Evolutionary conservation across 2,888 invertebrate species (phyloP), one percentile per base, ranked within the genome.

Genomic region (Ophraella communa): DNA sequence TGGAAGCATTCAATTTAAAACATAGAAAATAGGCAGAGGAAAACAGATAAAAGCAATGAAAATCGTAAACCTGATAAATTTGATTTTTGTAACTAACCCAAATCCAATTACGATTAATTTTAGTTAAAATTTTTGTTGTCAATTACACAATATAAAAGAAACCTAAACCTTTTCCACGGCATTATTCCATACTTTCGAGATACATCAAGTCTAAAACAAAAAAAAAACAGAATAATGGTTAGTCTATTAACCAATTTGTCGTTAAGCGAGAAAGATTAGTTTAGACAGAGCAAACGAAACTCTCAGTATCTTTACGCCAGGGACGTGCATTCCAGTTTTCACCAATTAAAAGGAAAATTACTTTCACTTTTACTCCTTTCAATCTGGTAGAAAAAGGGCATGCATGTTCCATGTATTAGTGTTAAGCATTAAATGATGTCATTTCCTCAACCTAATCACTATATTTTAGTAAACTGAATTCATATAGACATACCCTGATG

Each of bases 401-500:
- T 17, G 39, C 8, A 39, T 7, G 39, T 39, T 14, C 35, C 35
- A 35, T 35, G 11, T 35, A 35, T 35, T 35, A 35, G 35, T 35
- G n/a, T 35, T 14, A 35, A 35, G 30, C 30, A 30, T 11, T 10
- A 30, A 30, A 0, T 30, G 30, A 30, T 30, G 30, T 10, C 11
- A 30, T 30, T 39, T 39, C 39, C 39, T 39, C 39, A 7, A 39
- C 39, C 39, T 39, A 39, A 14, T 39, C 17, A 14, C 39, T 39
- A 39, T 14, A 39, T 39, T 39, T 17, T 39, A 2, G 39, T 17
- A 39, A 39, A 39, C 14, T 39, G 7, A 14, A 39, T 7, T 17
- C 21, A 47, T 4, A 51, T 27, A 49, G 49, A 51, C 14, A 27
- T 30, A 51, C 49, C 49, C 49, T 51, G 49, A 2, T 51, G 21